A percentile compares a stretch with the other conserved stretches of the same genome.
These are phyloP conservation scores for Arrhopalites spinosus DNA, from an alignment of 2,888 invertebrate genomes.

Conservation along the genomic window DNA sequence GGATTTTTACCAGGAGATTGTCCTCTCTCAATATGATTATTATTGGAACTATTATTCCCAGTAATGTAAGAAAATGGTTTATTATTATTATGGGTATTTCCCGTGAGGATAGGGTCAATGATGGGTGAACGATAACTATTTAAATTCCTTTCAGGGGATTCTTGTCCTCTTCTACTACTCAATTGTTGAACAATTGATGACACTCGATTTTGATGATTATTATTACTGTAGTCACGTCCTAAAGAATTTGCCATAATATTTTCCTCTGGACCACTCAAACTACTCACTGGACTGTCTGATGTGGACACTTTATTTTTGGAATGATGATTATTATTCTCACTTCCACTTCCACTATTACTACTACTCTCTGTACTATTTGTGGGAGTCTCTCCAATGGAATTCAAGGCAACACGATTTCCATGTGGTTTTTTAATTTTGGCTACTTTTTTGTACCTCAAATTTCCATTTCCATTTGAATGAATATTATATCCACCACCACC, in stretches of 20 bases:
- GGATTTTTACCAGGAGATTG: constrained; percentile 37
- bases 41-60: constrained; percentile 62
- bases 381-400: constrained; percentile 38
- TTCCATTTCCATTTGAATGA: constrained; percentile 21
- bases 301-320: constrained; percentile 29
- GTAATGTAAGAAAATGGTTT: constrained; percentile 80
- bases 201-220: constrained; percentile 33
- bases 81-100: constrained; percentile 70
- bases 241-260: constrained; percentile 30
- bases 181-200: constrained; percentile 71
- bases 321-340: constrained; percentile 19
- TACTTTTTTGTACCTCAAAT: constrained; percentile 29
- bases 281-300: constrained; percentile 42
- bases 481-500: constrained; percentile 14
- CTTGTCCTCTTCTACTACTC: constrained; percentile 59
- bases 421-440: constrained; percentile 35
- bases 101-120: constrained; percentile 58
- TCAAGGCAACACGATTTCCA: constrained; percentile 30
- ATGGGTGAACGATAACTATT: constrained; percentile 21
- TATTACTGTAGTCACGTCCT: constrained; percentile 6
- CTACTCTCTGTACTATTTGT: constrained; percentile 35
- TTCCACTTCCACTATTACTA: constrained; percentile 33
- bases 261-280: constrained; percentile 38
- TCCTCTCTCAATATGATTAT: constrained; percentile 61
- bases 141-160: constrained; percentile 63